Conservation (phyloP, 1,140 invertebrate species). For the Orussus abietinus region DNA sequence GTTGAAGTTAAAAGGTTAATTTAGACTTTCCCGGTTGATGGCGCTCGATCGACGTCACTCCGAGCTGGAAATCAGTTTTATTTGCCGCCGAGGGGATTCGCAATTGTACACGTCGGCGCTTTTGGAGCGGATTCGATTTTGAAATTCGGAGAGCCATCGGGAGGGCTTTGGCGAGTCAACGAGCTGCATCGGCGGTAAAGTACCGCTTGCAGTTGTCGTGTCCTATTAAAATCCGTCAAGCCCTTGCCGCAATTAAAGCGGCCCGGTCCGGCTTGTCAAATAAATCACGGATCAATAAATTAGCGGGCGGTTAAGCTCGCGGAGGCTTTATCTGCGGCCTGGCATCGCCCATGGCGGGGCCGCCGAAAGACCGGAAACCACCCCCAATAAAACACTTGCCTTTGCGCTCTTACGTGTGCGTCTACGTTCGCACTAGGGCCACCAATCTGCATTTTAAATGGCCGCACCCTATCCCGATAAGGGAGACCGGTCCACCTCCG, state of each 20-base stretch:
- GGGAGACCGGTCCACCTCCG: slow-evolving; percentile 4
- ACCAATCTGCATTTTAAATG: slow-evolving; percentile 41
- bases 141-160: too few species aligned
- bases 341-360: slow-evolving; percentile 14
- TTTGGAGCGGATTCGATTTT: too few species aligned
- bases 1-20: too few species aligned
- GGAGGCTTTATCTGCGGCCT: slow-evolving; percentile 30
- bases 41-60: too few species aligned
- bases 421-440: slow-evolving; percentile 23
- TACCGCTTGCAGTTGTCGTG: slow-evolving; percentile 4
- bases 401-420: slow-evolving; percentile 29
- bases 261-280: slow-evolving; percentile 20
- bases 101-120: too few species aligned
- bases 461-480: slow-evolving; percentile 11
- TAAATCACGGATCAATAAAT: slow-evolving; percentile 41
- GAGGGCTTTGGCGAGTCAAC: too few species aligned
- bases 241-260: slow-evolving; percentile 26
- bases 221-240: slow-evolving; percentile 28
- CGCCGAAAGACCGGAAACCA: slow-evolving; percentile 26
- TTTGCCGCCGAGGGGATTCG: too few species aligned
- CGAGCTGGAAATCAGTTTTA: too few species aligned
- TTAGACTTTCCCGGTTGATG: too few species aligned
- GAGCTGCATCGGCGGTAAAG: too few species aligned
- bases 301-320: slow-evolving; percentile 30
- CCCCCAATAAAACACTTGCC: slow-evolving; percentile 36